Evolutionary conservation across 2,888 invertebrate species (phyloP), one percentile per base, ranked within the genome.

Genomic region (Branchipolynoe longqiensis): DNA sequence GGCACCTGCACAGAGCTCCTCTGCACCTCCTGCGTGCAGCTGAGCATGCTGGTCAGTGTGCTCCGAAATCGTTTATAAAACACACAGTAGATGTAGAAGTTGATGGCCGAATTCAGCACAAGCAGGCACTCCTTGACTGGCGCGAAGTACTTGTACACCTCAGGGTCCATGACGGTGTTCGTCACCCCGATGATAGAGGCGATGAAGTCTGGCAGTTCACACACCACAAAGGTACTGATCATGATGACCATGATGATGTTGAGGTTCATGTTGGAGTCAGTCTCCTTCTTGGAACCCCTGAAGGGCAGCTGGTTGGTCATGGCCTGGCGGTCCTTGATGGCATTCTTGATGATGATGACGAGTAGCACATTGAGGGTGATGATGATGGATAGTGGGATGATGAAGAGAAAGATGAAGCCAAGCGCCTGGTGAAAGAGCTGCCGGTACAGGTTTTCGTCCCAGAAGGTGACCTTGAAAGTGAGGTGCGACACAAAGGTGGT

Each of bases 171-270:
- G 25, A 40, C 14, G 31, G 74, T 73, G 48, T 83, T 48, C 1
- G 64, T 54, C 18, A 83, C 85, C 4, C 82, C 85, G n/a, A 85
- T 83, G 28, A 85, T 83, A 36, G 69, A 59, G n/a, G 85, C 85
- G 3, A 85, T 69, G 56, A 82, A 85, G 73, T 85, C 85, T 1
- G 85, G 85, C 69, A 85, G 33, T 40, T 85, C 59, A 41, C 85
- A 85, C 22, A 85, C 58, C 28, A 85, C 69, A 64, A 85, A 85
- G 8, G 83, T 54, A 6, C 54, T 54, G 8, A 85, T 83, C 33
- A 85, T 48, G n/a, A 85, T 69, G 56, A 85, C 62, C 83, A 85
- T 54, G 73, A 85, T 85, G 1, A 28, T 0, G 3, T 41, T 85
- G 48, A 85, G 38, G 54, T 85, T 85, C 25, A 36, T 6, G 38